phyloP scores from a whole-genome alignment of 2,113 vertebrate genomes.

The Festucalex cinctus region DNA sequence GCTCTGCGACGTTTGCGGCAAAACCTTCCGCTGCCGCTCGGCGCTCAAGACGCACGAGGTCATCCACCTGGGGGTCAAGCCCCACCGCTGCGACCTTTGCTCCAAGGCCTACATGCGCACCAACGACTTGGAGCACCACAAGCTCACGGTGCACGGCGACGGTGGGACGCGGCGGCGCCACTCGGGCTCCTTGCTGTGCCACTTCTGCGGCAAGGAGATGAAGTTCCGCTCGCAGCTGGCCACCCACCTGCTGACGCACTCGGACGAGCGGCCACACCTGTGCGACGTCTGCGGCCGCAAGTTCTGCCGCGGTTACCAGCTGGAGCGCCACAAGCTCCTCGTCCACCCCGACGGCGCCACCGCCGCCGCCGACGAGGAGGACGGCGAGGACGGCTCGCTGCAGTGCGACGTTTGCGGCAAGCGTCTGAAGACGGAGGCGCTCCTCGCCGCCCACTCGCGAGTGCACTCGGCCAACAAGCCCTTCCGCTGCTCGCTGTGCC shows the following conservation, averaged over 20 bases:
- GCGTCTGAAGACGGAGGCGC: constrained; percentile 26
- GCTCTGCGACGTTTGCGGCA: constrained; percentile 57
- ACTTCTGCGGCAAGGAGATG: constrained; percentile 60
- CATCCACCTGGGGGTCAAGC: constrained; percentile 60
- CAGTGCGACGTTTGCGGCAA: constrained; percentile 46
- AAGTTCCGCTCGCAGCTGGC: constrained; percentile 54
- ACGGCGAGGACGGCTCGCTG: not conserved
- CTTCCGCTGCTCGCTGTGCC: constrained; percentile 42
- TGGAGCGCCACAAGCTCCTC: constrained; percentile 52
- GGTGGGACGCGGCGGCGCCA: not conserved
- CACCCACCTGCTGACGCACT: constrained; percentile 53
- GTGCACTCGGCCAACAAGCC: constrained; percentile 35
- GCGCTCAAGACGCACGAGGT: constrained; percentile 55
- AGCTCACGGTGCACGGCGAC: constrained; percentile 23
- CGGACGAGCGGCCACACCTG: constrained; percentile 58
- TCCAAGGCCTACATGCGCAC: constrained; percentile 64
- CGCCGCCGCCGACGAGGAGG: accelerated
- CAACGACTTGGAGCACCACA: constrained; percentile 62
- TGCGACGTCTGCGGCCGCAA: constrained; percentile 63
- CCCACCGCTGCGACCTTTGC: constrained; percentile 53
- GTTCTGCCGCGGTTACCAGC: constrained; percentile 54
- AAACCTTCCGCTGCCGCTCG: constrained; percentile 60
- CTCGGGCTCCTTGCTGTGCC: constrained; percentile 47
- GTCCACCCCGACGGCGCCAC: constrained; percentile 5
- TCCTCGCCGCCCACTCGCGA: constrained; percentile 30